Evolutionary conservation across 2,113 vertebrate species (phyloP).

Genomic region (Neolamprologus cancellatus): DNA sequence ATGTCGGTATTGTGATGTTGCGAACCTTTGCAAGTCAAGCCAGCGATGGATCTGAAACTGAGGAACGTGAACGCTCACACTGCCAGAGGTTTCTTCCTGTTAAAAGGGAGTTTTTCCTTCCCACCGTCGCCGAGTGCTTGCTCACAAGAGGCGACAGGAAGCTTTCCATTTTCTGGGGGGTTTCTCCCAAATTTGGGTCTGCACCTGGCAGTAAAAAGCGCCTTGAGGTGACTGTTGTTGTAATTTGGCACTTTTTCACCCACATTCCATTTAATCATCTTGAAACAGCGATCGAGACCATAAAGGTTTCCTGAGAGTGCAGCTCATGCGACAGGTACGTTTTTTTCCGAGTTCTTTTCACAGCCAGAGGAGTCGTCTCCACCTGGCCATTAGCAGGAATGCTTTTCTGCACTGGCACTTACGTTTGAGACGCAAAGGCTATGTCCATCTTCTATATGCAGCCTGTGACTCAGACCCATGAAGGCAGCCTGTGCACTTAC

Average conservation of each 20-base stretch:
- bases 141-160: neutral
- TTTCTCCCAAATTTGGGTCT: neutral
- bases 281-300: neutral
- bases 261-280: neutral
- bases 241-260: neutral
- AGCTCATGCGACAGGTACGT: neutral
- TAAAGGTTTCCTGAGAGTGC: neutral
- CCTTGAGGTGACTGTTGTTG: neutral
- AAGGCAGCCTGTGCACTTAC: neutral
- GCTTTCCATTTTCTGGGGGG: neutral
- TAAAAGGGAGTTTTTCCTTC: neutral
- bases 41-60: neutral
- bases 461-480: neutral
- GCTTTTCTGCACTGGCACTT: neutral
- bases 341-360: neutral
- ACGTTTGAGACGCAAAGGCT: neutral
- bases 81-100: neutral
- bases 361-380: neutral
- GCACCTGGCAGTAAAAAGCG: neutral
- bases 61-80: neutral
- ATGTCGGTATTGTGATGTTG: neutral
- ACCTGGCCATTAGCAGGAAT: neutral
- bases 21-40: neutral
- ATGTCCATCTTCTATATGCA: neutral
- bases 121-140: neutral